Conservation (phyloP, 2,113 vertebrate genomes). For the Calonectris borealis region DNA sequence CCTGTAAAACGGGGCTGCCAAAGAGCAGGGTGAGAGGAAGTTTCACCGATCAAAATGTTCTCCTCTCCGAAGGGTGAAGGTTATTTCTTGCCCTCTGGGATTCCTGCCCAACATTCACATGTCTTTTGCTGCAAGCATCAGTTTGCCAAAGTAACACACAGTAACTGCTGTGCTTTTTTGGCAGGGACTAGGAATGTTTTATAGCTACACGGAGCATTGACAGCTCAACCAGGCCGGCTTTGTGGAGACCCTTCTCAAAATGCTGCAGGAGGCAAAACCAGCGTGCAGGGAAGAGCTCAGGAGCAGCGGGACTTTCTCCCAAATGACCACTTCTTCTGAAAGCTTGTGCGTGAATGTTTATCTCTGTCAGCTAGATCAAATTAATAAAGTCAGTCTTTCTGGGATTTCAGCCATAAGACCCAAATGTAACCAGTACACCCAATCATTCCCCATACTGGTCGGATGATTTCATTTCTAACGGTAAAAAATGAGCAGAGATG, state of each 20-base stretch:
- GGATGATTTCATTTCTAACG: background rate
- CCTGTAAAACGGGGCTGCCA: background rate
- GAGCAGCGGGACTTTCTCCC: background rate
- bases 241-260: background rate
- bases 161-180: background rate
- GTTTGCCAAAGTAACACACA: background rate
- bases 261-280: background rate
- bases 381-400: background rate
- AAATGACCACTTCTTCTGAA: background rate
- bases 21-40: background rate
- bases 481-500: background rate
- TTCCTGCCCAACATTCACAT: background rate
- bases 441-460: background rate
- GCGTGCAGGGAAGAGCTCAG: rapidly evolving
- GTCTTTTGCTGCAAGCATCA: background rate
- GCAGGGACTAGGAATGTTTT: background rate
- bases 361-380: background rate
- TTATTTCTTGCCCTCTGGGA: background rate
- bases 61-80: rapidly evolving
- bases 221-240: background rate
- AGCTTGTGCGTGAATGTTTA: background rate
- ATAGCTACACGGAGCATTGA: background rate
- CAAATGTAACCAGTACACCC: background rate
- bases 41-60: background rate
- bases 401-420: background rate